Evolutionary conservation across 2,113 vertebrate genomes (phyloP), one percentile per base, ranked within the genome.

Genomic region (Thymallus thymallus): DNA sequence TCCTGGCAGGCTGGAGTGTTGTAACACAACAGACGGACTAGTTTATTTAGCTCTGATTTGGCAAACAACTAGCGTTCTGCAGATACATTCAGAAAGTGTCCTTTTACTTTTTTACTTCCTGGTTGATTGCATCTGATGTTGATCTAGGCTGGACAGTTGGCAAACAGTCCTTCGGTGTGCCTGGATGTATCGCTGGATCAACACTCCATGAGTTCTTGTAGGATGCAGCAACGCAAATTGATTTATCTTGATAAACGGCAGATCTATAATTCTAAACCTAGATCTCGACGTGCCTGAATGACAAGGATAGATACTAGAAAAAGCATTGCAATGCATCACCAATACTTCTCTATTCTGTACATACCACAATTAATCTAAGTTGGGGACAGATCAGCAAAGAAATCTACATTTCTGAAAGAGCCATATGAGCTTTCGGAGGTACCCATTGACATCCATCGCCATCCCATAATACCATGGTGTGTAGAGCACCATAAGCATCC

Each of bases 11-110:
- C 23, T 0, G n/a, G 65, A 67, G 26, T 68, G 65, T 69, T 66
- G 69, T 68, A 76, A 80, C 51, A 41, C 35, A 84, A 75, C 81
- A 90, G 85, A 90, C 70, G 79, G 85, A 76, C 81, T 41, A 9
- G 48, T 78, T 80, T 88, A 89, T 90, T 91, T 88, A 83, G 80
- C 74, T 86, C 80, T 48, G 14, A 16, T 0, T 73, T 86, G 86
- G 83, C 73, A 64, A 77, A 65, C 14, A 63, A 62, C 23, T 26
- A 32, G 46, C 18, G 63, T 76, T 75, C 79, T 72, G 61, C 69
- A 65, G 79, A 73, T 74, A 68, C 58, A 83, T 14, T 12, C 74
- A 76, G 35, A 41, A 41, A 41, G 9, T 3, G 9, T 2, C 35
- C 9, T 41, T 41, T 41, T 41, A 41, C 35, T 64, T 16, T 16